Evolutionary conservation across 2,113 vertebrate species (phyloP), one percentile per base, ranked within the genome.

Genomic region (Austrofundulus limnaeus): DNA sequence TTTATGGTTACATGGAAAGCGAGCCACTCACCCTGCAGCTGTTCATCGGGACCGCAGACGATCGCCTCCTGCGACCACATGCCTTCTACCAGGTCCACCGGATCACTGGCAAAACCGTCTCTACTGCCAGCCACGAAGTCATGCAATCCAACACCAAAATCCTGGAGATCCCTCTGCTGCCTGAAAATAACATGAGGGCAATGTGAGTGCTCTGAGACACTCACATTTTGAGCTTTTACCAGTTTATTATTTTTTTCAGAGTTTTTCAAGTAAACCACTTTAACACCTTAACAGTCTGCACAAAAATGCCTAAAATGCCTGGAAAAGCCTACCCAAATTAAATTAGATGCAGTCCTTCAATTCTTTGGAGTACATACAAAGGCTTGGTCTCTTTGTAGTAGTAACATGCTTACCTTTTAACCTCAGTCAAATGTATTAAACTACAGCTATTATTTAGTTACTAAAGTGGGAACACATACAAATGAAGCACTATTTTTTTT

Each of bases 21-120:
- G 95, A 96, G 87, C 95, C 96, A 0, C 95, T 98, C 78, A 96
- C 94, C 2, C 92, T 98, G 61, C 96, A 98, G 94, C 93, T 98
- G 85, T 98, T 98, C 94, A 98, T 98, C 0, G 96, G 96, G 82
- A 98, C 96, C 0, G 96, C 96, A 47, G 96, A 98, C 42, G 96
- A 98, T 92, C 95, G 96, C 84, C 93, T 98, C 89, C 93, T 98
- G 89, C 89, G 96, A 72, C 96, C 96, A 15, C 96, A 98, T 64
- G 96, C 96, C 84, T 98, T 98, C 93, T 98, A 98, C 92, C 96
- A 98, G 92, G 96, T 98, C 51, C 96, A 98, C 77, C 94, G 96
- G 15, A 98, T 98, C 94, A 98, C 96, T 0, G 96, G 96, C 68
- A 98, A 98, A 88, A 98, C 96, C 0, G 96, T 98, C 57, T 96